These are phyloP conservation scores for Cariama cristata DNA, from an alignment of 2,113 vertebrate species.

Conservation along the genomic window DNA sequence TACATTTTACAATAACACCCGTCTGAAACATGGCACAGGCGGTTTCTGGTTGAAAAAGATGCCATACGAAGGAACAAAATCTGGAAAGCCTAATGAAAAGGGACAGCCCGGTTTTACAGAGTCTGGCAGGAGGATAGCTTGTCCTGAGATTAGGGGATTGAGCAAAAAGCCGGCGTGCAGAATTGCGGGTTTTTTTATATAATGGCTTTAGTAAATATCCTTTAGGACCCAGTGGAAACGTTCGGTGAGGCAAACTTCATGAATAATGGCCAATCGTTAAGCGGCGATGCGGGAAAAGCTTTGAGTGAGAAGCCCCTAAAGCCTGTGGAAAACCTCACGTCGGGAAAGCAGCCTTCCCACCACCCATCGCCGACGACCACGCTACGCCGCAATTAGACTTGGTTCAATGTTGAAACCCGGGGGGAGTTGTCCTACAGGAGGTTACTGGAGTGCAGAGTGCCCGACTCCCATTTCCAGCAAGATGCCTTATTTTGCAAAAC, in stretches of 20 bases:
- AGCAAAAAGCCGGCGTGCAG: slow-evolving; percentile 67
- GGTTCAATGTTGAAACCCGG: slow-evolving; percentile 67
- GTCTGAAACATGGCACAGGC: background rate
- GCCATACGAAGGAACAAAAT: background rate
- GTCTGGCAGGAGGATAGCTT: slow-evolving; percentile 54
- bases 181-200: slow-evolving; percentile 56
- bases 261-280: slow-evolving; percentile 70
- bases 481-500: slow-evolving; percentile 82
- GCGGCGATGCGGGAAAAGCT: background rate
- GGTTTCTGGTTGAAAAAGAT: background rate
- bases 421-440: slow-evolving; percentile 37
- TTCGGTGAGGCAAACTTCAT: slow-evolving; percentile 33
- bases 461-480: slow-evolving; percentile 28
- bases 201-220: slow-evolving; percentile 70
- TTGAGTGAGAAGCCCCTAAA: background rate
- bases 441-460: slow-evolving; percentile 69
- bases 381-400: background rate
- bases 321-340: slow-evolving; percentile 15
- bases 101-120: slow-evolving; percentile 46
- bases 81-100: slow-evolving; percentile 27
- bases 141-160: slow-evolving; percentile 73
- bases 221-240: slow-evolving; percentile 63
- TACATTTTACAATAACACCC: accelerated
- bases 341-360: background rate
- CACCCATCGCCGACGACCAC: background rate